Base-by-base conservation (phyloP, 2,888 invertebrate species). In the Heliconius charithonia region DNA sequence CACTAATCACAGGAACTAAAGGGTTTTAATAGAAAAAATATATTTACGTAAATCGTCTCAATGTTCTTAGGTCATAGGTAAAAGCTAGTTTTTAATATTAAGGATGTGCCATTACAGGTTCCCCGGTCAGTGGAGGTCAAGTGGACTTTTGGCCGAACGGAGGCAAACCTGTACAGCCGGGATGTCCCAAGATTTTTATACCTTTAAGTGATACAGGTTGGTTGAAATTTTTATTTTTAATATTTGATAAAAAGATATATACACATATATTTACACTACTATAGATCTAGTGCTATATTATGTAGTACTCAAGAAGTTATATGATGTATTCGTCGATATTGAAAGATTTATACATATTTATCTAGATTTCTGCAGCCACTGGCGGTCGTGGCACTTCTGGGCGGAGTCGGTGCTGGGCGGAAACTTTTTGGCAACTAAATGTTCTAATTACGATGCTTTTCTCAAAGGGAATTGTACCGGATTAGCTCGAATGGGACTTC, bases 81-180 rank as follows among this genome's bases (percentile, higher is more conserved):
- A 32, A 32, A 32, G 9, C 32, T 32, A 32, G 32, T 9, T 32
- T 32, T 32, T 9, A 1, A 32, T 32, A 32, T 32, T 1, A 32
- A 32, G 9, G 32, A 32, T 32, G 62, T 62, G 25, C 10, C 13
- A 12, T 63, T 25, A 63, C 63, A 63, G 63, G 63, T 0, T 84
- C 89, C 0, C 87, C 89, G 0, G 56, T 79, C 1, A 71, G 71
- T 3, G 84, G 88, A 0, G 95, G 91, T 0, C 90, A 89, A 45
- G 95, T 86, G 0, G 94, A 95, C 87, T 95, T 93, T 86, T 95
- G 91, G 89, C 95, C 95, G 0, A 95, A 96, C 59, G 90, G 87
- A 0, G 95, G 95, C 0, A 82, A 79, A 0, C 91, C 94, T 9
- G 85, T 90, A 75, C 95, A 95, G 81, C 95, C 95, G 0, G 95